Percentiles rank a stretch among this genome's conserved stretches.
phyloP scores from a whole-genome alignment of 2,113 vertebrate species.

The Hystrix brachyura region DNA sequence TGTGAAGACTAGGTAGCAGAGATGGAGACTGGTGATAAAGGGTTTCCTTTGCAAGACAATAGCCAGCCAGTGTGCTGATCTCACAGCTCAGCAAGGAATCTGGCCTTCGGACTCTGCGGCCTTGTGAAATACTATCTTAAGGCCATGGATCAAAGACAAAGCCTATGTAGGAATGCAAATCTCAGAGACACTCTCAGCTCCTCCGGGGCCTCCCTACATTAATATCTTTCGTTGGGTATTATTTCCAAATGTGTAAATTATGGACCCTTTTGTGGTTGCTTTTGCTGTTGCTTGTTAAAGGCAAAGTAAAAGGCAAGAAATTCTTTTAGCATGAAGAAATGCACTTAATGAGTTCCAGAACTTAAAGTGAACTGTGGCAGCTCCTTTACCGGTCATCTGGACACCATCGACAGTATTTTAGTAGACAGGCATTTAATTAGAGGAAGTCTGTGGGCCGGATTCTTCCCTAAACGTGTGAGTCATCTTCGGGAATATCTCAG shows the following conservation, averaged over 20 bases:
- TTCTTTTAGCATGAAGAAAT: constrained; percentile 80
- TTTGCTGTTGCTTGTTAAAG: constrained; percentile 53
- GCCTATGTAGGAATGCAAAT: neutral
- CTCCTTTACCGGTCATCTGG: constrained; percentile 66
- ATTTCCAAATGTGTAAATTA: constrained; percentile 55
- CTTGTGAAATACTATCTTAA: neutral
- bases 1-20: neutral
- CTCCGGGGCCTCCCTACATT: neutral
- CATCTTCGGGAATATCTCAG: constrained; percentile 73
- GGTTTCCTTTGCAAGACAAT: neutral
- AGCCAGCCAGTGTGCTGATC: neutral
- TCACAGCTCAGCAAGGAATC: neutral
- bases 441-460: constrained; percentile 80
- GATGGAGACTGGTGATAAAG: neutral
- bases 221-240: constrained; percentile 37
- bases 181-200: neutral
- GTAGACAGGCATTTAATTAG: constrained; percentile 86
- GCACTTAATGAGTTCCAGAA: constrained; percentile 79
- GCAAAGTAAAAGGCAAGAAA: constrained; percentile 65
- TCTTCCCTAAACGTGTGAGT: constrained; percentile 75
- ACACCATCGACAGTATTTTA: constrained; percentile 69
- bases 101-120: neutral
- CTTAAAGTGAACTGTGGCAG: constrained; percentile 46
- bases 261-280: constrained; percentile 34
- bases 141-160: neutral